phyloP scores from a whole-genome alignment of 2,113 vertebrate genomes.

The Ctenodactylus gundi region DNA sequence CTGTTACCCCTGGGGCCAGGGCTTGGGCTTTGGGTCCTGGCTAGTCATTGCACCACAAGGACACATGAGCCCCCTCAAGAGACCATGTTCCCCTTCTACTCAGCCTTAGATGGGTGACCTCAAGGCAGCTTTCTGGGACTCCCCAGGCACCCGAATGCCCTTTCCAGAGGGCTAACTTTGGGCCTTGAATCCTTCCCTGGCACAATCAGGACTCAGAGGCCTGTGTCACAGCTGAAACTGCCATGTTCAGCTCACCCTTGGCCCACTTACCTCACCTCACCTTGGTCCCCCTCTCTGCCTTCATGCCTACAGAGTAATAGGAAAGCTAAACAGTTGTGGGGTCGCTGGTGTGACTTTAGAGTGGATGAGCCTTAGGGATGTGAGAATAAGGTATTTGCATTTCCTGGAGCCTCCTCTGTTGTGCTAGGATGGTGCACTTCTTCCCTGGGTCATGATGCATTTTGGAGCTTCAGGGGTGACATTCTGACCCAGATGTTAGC shows the following conservation, averaged over 20 bases:
- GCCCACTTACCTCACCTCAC: background rate
- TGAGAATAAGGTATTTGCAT: background rate
- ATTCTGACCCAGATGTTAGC: background rate
- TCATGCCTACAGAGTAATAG: background rate
- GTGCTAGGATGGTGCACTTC: background rate
- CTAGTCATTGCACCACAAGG: background rate
- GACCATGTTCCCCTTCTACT: background rate
- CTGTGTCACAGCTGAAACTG: background rate
- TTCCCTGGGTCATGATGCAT: too few species aligned
- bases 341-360: background rate
- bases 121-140: rapidly evolving
- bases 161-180: too few species aligned
- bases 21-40: background rate
- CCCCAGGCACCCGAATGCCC: too few species aligned
- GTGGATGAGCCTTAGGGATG: background rate
- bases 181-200: background rate
- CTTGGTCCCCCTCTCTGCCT: background rate
- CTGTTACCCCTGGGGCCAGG: background rate
- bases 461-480: background rate
- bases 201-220: rapidly evolving
- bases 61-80: background rate
- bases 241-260: background rate
- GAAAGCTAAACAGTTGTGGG: background rate
- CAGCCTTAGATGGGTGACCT: background rate
- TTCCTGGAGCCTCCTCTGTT: background rate